Conservation (phyloP, 2,888 invertebrate genomes). For the Dasysyrphus tricinctus region DNA sequence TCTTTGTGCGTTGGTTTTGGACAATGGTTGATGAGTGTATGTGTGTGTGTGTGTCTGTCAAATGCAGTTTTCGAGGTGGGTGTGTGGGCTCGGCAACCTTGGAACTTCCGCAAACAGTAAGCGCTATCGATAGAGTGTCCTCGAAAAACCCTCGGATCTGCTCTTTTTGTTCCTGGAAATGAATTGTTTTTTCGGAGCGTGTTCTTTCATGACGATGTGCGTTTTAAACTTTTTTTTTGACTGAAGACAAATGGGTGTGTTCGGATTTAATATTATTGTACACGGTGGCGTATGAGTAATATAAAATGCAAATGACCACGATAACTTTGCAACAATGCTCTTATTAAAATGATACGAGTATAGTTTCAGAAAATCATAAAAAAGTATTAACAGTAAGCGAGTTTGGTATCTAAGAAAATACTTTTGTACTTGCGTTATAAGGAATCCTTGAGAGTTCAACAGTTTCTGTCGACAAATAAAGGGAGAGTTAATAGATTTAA, state of each 20-base stretch:
- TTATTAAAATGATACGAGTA: not conserved
- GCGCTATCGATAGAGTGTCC: conserved; percentile 32
- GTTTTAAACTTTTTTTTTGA: not conserved
- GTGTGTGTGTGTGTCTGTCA: conserved; percentile 16
- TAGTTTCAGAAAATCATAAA: not conserved
- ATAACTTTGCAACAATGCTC: conserved; percentile 15
- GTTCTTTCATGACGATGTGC: not conserved
- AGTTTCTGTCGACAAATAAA: not conserved
- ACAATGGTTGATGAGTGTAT: not conserved
- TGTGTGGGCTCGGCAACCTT: conserved; percentile 33
- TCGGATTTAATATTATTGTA: not conserved
- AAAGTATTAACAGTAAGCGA: not conserved
- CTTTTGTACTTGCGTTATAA: not conserved
- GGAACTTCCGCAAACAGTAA: conserved; percentile 55
- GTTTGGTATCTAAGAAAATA: not conserved
- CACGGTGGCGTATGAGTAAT: conserved; percentile 25
- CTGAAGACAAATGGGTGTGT: conserved; percentile 10
- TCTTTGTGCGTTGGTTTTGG: conserved; percentile 37
- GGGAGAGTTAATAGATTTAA: too few relatives aligned
- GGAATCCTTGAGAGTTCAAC: not conserved
- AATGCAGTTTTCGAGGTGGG: conserved; percentile 38
- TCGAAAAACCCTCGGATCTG: conserved; percentile 14
- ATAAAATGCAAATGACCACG: conserved; percentile 20
- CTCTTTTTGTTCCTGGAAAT: conserved; percentile 27
- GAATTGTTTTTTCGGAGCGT: conserved; percentile 1